A percentile compares a stretch with the other conserved stretches of the same genome.
phyloP scores from a whole-genome alignment of 2,797 vertebrate species.

The Alca torda region DNA sequence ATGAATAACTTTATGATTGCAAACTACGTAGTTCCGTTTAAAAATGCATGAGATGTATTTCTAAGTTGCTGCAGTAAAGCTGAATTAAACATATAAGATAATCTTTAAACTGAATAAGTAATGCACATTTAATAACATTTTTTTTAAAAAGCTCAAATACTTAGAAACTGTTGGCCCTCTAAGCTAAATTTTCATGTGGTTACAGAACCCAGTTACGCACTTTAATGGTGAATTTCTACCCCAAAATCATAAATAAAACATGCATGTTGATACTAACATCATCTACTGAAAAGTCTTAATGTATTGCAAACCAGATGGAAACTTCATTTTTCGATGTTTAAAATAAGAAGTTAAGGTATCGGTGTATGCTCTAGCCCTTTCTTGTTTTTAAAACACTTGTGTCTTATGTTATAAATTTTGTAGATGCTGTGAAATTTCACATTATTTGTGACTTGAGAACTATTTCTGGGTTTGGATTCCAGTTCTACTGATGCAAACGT shows the following conservation, averaged over 20 bases:
- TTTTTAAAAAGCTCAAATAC: neutral
- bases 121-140: neutral
- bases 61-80: neutral
- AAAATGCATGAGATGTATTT: constrained; percentile 11
- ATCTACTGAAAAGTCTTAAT: neutral
- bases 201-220: neutral
- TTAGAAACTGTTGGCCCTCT: neutral
- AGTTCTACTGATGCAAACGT: neutral
- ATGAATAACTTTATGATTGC: constrained; percentile 42
- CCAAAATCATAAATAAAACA: neutral
- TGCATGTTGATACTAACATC: neutral
- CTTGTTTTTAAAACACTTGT: neutral
- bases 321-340: neutral
- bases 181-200: neutral
- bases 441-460: neutral
- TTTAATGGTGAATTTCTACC: neutral
- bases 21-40: constrained; percentile 41
- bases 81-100: constrained; percentile 4
- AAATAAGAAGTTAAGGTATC: neutral
- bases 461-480: neutral
- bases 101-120: constrained; percentile 7
- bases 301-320: neutral
- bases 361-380: neutral
- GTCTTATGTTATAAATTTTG: neutral
- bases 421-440: neutral